phyloP scores from a whole-genome alignment of 2,888 invertebrate genomes.

The Zygaena filipendulae region DNA sequence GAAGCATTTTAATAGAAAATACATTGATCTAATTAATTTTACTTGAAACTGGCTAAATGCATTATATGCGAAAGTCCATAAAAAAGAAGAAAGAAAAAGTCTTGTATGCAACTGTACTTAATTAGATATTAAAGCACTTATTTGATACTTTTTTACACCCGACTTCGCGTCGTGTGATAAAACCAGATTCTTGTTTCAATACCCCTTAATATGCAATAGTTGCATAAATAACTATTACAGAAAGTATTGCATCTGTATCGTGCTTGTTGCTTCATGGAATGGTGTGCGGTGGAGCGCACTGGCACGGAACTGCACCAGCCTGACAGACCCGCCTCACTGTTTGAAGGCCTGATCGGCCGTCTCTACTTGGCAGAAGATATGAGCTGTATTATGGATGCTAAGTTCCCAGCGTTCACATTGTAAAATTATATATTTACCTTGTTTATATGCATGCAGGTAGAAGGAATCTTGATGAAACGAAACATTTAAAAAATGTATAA shows the following conservation, averaged over 20 bases:
- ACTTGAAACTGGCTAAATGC: no score
- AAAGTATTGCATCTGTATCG: conserved; percentile 78
- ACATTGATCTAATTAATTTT: no score
- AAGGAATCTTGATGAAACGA: conserved; percentile 8
- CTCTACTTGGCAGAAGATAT: conserved; percentile 81
- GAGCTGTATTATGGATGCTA: conserved; percentile 70
- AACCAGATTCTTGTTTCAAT: no score
- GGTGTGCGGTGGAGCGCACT: conserved; percentile 78
- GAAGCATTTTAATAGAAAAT: no score
- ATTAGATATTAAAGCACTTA: no score
- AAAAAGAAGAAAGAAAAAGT: no score
- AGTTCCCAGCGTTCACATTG: conserved; percentile 78
- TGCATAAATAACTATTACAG: no score
- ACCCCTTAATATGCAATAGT: no score
- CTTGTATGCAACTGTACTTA: no score
- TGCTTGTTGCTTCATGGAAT: conserved; percentile 83
- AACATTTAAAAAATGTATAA: conserved; percentile 20
- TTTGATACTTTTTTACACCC: no score
- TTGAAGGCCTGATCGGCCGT: conserved; percentile 84
- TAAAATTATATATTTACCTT: conserved; percentile 20
- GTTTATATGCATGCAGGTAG: background rate
- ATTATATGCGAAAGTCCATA: no score
- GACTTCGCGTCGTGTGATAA: no score
- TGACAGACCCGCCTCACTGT: conserved; percentile 85
- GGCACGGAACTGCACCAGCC: conserved; percentile 77